Conservation (phyloP, 2,113 vertebrate genomes). For the Corvus cornix region DNA sequence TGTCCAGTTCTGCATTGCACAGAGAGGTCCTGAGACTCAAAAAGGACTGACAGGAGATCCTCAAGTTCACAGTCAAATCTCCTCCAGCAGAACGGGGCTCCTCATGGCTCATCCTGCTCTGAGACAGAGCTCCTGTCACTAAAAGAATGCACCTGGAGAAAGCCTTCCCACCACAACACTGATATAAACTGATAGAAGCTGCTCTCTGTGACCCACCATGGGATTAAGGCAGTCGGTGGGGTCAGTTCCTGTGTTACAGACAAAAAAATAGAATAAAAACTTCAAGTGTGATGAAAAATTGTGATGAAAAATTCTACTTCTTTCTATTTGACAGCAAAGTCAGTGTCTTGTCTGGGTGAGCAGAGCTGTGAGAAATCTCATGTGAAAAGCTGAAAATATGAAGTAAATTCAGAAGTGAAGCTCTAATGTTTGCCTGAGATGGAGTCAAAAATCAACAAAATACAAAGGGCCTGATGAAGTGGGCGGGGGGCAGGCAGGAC, state of each 20-base stretch:
- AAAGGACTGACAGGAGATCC: neutral
- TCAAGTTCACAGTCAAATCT: neutral
- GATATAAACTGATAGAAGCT: neutral
- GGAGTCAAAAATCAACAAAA: neutral
- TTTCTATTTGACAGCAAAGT: neutral
- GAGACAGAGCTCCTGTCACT: neutral
- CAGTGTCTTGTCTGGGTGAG: neutral
- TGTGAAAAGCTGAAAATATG: neutral
- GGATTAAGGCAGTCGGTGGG: neutral
- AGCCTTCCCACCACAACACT: neutral
- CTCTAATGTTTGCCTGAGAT: neutral
- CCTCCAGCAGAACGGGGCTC: neutral
- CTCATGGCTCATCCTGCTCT: neutral
- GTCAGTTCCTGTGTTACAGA: neutral
- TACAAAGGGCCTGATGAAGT: neutral
- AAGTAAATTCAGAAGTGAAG: neutral
- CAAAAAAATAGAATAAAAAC: neutral
- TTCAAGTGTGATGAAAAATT: no score
- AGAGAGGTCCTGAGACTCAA: neutral
- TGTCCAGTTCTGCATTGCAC: neutral
- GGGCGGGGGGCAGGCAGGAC: neutral
- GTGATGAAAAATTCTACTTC: neutral
- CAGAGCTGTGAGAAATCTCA: neutral
- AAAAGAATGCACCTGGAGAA: neutral
- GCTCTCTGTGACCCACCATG: neutral